A percentile compares a stretch with the other conserved stretches of the same genome.
phyloP scores from a whole-genome alignment of 1,140 invertebrate genomes.

The Brachionus koreanus region DNA sequence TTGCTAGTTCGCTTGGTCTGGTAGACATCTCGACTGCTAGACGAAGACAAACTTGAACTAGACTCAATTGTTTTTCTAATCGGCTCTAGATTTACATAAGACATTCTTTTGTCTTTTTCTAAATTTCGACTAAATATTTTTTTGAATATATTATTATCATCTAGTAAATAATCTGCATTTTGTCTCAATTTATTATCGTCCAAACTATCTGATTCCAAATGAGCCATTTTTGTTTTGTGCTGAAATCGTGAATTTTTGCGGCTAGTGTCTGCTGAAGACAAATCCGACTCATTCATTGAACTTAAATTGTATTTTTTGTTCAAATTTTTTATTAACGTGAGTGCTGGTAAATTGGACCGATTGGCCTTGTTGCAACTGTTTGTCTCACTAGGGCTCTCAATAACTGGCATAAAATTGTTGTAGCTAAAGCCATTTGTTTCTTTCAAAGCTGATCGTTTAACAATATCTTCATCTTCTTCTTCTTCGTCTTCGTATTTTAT shows the following conservation, averaged over 20 bases:
- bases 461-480: background rate
- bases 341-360: background rate
- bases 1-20: background rate
- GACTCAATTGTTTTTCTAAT: background rate
- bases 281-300: background rate
- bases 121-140: conserved; percentile 35
- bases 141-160: conserved; percentile 25
- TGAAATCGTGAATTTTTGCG: background rate
- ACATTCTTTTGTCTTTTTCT: background rate
- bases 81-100: conserved; percentile 10
- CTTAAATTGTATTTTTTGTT: conserved; percentile 17
- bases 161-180: background rate
- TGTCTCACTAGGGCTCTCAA: conserved; percentile 11
- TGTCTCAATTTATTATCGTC: background rate
- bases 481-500: conserved; percentile 35
- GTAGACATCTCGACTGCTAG: background rate
- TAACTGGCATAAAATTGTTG: background rate
- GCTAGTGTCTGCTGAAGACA: background rate
- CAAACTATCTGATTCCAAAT: background rate
- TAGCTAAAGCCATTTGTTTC: background rate
- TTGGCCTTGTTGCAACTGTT: background rate
- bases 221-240: background rate
- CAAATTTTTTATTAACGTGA: conserved; percentile 10
- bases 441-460: background rate
- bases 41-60: background rate